Evolutionary conservation across 2,113 vertebrate species (phyloP), one percentile per base, ranked within the genome.

Genomic region (Crocuta crocuta): DNA sequence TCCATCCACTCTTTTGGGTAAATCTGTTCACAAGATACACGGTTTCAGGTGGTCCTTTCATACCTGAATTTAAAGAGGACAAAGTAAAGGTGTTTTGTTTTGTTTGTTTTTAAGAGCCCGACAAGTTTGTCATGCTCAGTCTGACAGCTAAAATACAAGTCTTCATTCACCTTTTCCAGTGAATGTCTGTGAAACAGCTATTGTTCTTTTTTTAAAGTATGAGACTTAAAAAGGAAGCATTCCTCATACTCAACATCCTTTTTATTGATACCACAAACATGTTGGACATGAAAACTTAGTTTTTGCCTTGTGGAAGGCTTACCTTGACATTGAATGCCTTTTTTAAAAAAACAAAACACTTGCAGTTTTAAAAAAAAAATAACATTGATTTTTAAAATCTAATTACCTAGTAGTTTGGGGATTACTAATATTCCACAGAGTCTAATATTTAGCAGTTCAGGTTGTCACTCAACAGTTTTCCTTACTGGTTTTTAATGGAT

Each of bases 1-100:
- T 99, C 98, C 97, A 98, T 99, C 98, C 98, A 98, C 96, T 98
- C 95, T 98, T 98, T 81, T 98, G 98, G 98, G 98, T 97, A 98
- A 98, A 98, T 98, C 98, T 89, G 92, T 97, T 98, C 97, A 93
- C 98, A 96, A 98, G 98, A 96, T 98, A 98, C 98, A 99, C 98
- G 98, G 98, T 98, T 98, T 98, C 98, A 98, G 98, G 98, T 98
- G 73, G 98, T 98, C 96, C 97, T 99, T 98, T 98, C 96, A 95
- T 95, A 97, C 28, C 21, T 98, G 98, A 91, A 98, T 98, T 98
- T 97, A 97, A 98, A 98, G 98, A 98, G 98, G 88, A 84, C 78
- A 45, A 94, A 98, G 74, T 89, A 97, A 97, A 94, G 43, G 8
- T 97, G 73, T 76, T 98, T 48, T 98, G 43, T 96, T 73, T 90